Conservation (phyloP, 2,888 invertebrate genomes). For the Aplocera efformata region DNA sequence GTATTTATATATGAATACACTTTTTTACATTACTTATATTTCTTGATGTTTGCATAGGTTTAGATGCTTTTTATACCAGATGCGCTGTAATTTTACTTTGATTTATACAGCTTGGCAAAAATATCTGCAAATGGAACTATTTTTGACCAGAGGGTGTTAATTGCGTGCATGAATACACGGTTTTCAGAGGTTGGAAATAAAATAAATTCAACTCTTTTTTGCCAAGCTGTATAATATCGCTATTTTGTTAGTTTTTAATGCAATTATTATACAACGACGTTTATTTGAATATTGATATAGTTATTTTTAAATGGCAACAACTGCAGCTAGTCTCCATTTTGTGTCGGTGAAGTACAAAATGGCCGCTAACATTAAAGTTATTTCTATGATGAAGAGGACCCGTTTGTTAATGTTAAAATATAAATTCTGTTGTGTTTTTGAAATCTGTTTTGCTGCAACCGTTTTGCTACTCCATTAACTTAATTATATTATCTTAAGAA, state of each 20-base stretch:
- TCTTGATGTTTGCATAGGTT: slow-evolving; percentile 33
- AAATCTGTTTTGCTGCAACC: slow-evolving; percentile 26
- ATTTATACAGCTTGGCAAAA: too few species aligned
- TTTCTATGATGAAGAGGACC: slow-evolving; percentile 22
- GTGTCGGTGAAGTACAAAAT: slow-evolving; percentile 39
- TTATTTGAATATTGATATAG: slow-evolving; percentile 13
- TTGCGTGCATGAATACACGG: too few species aligned
- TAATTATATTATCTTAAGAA: slow-evolving; percentile 11
- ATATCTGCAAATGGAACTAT: too few species aligned
- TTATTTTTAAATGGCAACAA: slow-evolving; percentile 47
- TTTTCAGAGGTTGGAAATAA: too few species aligned
- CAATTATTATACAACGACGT: slow-evolving; percentile 33
- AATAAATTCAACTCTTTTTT: too few species aligned
- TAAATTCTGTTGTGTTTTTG: slow-evolving; percentile 11
- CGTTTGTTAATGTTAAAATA: slow-evolving; percentile 28
- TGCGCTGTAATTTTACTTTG: slow-evolving; percentile 22
- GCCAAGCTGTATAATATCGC: slow-evolving; percentile 21
- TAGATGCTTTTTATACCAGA: slow-evolving; percentile 40
- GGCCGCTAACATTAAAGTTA: slow-evolving; percentile 58
- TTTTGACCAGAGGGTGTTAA: too few species aligned
- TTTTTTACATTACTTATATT: slow-evolving; percentile 35
- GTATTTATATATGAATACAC: slow-evolving; percentile 26
- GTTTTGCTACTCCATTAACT: slow-evolving; percentile 17
- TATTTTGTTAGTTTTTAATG: slow-evolving; percentile 20
- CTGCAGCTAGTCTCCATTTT: slow-evolving; percentile 46